These are phyloP conservation scores for Pogonognathellus flavescens DNA, from an alignment of 1,140 invertebrate species.

Conservation along the genomic window DNA sequence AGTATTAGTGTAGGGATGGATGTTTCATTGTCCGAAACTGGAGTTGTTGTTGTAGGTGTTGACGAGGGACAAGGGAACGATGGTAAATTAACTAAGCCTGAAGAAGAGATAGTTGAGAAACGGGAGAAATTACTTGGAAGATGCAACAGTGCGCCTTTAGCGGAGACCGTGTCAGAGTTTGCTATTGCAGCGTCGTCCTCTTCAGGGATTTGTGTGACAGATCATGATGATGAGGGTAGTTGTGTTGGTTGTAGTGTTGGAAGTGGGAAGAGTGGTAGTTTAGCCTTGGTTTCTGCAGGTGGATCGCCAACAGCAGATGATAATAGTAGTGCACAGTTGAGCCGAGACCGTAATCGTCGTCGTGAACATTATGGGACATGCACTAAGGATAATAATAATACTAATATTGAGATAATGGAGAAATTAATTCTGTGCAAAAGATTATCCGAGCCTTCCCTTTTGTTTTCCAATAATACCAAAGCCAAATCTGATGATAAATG, in stretches of 20 bases:
- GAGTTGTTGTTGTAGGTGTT: background rate
- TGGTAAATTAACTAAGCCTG: background rate
- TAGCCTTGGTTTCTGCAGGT: background rate
- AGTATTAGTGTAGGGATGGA: slow-evolving; percentile 52
- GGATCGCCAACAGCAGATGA: background rate
- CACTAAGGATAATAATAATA: slow-evolving; percentile 10
- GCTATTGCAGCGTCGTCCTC: background rate
- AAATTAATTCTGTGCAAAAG: slow-evolving; percentile 63
- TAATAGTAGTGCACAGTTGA: background rate
- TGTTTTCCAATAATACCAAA: slow-evolving; percentile 51
- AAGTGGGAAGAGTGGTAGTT: background rate
- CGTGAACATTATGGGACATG: background rate
- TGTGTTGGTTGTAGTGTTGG: background rate
- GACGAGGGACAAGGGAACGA: background rate
- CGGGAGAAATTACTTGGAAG: slow-evolving; percentile 55
- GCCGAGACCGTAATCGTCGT: background rate
- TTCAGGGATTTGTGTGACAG: background rate
- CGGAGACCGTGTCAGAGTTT: slow-evolving; percentile 44
- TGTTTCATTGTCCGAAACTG: background rate
- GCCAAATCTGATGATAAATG: background rate
- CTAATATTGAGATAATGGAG: background rate
- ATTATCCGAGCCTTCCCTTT: slow-evolving; percentile 64
- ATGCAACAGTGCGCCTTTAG: slow-evolving; percentile 64
- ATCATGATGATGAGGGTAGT: background rate
- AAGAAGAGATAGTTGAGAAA: background rate